Percentiles rank a stretch among this genome's conserved stretches.
These are phyloP conservation scores for Petrolisthes manimaculis DNA, from an alignment of 2,888 invertebrate genomes.

Conservation along the genomic window DNA sequence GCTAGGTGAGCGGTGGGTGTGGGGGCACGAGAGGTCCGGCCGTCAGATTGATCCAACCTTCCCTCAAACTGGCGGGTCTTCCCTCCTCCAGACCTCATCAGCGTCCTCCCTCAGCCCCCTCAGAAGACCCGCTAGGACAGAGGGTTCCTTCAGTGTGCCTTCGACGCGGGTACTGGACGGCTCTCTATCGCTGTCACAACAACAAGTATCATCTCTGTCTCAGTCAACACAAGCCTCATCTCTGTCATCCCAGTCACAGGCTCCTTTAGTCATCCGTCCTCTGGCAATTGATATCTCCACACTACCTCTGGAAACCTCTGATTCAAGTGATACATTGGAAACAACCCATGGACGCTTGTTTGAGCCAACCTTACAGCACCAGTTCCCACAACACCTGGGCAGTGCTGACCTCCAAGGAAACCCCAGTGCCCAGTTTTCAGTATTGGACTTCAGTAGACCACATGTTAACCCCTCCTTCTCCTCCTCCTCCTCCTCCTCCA, in stretches of 20 bases:
- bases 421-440: neutral
- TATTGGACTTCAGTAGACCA: neutral
- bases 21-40: conserved; percentile 25
- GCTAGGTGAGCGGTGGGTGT: conserved; percentile 47
- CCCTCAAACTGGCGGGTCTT: neutral
- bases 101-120: conserved; percentile 2
- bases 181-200: conserved; percentile 2
- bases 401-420: neutral
- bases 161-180: neutral
- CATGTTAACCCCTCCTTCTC: neutral
- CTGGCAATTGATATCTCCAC: conserved; percentile 50
- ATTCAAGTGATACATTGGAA: neutral
- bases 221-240: neutral
- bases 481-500: neutral
- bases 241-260: neutral
- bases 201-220: neutral
- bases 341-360: neutral
- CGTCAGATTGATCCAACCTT: conserved; percentile 12
- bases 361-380: neutral
- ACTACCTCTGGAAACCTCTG: conserved; percentile 31
- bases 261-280: conserved; percentile 17
- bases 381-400: neutral
- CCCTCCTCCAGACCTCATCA: neutral
- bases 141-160: conserved; percentile 1
- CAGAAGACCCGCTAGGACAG: neutral